Conservation (phyloP, 2,888 invertebrate species). For the Calameuta filiformis region DNA sequence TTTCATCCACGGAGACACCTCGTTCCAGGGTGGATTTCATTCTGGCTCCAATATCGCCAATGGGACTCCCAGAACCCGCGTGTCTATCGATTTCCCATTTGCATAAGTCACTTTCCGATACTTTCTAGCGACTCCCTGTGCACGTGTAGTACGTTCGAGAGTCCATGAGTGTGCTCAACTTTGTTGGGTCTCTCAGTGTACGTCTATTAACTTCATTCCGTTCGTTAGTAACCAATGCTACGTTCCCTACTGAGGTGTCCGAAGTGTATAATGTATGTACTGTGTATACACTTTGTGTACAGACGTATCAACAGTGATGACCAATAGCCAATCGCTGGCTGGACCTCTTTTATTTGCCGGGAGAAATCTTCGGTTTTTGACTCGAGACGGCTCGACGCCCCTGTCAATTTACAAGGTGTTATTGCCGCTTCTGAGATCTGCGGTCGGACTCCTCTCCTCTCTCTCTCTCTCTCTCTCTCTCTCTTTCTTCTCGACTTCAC, state of each 20-base stretch:
- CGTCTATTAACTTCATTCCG: neutral
- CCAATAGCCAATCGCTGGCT: neutral
- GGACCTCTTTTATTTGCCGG: constrained; percentile 27
- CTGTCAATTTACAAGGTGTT: constrained; percentile 9
- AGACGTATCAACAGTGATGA: neutral
- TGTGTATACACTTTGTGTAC: neutral
- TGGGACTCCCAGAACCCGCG: neutral
- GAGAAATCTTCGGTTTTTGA: constrained; percentile 38
- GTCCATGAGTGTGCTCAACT: neutral
- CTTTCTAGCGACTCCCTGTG: neutral
- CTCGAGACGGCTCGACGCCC: constrained; percentile 50
- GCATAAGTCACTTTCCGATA: constrained; percentile 5
- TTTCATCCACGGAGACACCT: no score
- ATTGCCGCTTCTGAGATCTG: neutral
- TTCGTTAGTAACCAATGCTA: neutral
- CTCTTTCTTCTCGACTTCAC: neutral
- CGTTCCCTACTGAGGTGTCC: neutral
- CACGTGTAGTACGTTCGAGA: neutral
- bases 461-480: neutral
- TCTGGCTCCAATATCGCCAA: neutral
- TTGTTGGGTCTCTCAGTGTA: neutral
- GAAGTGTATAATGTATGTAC: neutral
- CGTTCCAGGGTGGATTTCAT: neutral
- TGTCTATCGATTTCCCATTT: neutral
- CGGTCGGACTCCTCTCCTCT: neutral